Conservation (phyloP, 2,113 vertebrate genomes). For the Pseudolaguvia tuberculata region DNA sequence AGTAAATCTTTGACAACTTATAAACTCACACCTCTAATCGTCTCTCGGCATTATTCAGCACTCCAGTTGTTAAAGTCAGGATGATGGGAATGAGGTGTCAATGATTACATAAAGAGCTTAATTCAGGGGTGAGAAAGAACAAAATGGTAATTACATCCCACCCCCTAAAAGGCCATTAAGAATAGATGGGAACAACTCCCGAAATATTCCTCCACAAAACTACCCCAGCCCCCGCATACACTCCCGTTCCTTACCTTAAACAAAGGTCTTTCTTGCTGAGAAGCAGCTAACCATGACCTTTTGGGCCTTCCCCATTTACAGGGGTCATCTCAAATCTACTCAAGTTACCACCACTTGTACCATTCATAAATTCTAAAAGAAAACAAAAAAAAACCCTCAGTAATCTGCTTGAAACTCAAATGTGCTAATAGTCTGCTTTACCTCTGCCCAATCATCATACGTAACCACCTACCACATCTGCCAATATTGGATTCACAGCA, state of each 20-base stretch:
- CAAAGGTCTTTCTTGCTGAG: conserved; percentile 21
- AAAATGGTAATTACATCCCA: conserved; percentile 17
- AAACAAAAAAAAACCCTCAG: conserved; percentile 25
- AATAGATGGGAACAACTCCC: conserved; percentile 46
- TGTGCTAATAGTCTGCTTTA: conserved; percentile 35
- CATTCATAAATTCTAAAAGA: conserved; percentile 26
- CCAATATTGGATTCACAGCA: conserved; percentile 24
- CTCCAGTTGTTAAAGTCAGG: conserved; percentile 41
- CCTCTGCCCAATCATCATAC: conserved; percentile 20
- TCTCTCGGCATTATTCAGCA: conserved; percentile 46
- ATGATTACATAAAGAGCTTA: conserved; percentile 21
- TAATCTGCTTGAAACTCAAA: conserved; percentile 34
- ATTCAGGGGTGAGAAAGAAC: conserved; percentile 25
- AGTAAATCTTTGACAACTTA: not conserved
- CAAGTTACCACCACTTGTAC: conserved; percentile 23
- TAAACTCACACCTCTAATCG: not conserved
- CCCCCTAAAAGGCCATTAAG: conserved; percentile 8
- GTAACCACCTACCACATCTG: conserved; percentile 7
- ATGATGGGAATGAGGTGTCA: conserved; percentile 38
- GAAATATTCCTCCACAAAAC: conserved; percentile 27
- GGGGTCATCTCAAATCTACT: conserved; percentile 6
- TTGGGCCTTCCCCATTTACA: conserved; percentile 21
- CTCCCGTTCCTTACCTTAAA: conserved; percentile 33
- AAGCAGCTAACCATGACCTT: conserved; percentile 47
- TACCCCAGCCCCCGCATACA: not conserved